Conservation (phyloP, 2,888 invertebrate species). For the Neoscelio sp. region DNA sequence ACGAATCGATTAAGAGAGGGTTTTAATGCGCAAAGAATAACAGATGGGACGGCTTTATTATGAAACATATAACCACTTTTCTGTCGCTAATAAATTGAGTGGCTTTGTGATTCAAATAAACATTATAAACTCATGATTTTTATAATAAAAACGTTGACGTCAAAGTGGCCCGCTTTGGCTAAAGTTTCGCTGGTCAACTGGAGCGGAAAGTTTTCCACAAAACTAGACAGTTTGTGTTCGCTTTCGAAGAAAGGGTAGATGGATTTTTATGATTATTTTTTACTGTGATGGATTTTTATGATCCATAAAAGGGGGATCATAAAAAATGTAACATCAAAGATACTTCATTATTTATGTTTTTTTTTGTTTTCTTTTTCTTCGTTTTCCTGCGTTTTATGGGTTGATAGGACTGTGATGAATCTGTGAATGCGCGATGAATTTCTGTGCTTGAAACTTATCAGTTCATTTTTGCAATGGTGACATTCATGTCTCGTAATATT, state of each 20-base stretch:
- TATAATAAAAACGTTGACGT: constrained; percentile 14
- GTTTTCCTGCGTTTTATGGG: constrained; percentile 14
- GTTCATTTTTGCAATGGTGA: constrained; percentile 8
- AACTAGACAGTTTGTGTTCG: constrained; percentile 19
- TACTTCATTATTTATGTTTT: constrained; percentile 51
- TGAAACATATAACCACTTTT: constrained; percentile 29
- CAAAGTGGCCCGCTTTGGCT: constrained; percentile 39
- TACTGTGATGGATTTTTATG: constrained; percentile 43
- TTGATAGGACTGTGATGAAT: constrained; percentile 24
- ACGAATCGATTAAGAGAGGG: constrained; percentile 55
- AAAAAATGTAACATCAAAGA: constrained; percentile 47
- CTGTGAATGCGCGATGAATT: constrained; percentile 6
- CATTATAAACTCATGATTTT: constrained; percentile 22
- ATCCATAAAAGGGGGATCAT: constrained; percentile 44
- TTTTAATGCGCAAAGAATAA: constrained; percentile 48
- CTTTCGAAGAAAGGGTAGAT: constrained; percentile 17
- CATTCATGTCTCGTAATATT: constrained; percentile 15
- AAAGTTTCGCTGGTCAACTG: constrained; percentile 31
- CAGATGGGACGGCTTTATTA: constrained; percentile 48
- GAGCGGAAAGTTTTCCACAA: constrained; percentile 40
- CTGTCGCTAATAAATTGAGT: constrained; percentile 35
- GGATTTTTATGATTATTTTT: constrained; percentile 40
- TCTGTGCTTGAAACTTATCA: constrained; percentile 8
- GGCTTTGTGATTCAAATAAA: constrained; percentile 14
- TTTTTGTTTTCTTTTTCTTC: constrained; percentile 5